Evolutionary conservation across 2,888 invertebrate genomes (phyloP), one percentile per base, ranked within the genome.

Genomic region (Oscheius sp.): DNA sequence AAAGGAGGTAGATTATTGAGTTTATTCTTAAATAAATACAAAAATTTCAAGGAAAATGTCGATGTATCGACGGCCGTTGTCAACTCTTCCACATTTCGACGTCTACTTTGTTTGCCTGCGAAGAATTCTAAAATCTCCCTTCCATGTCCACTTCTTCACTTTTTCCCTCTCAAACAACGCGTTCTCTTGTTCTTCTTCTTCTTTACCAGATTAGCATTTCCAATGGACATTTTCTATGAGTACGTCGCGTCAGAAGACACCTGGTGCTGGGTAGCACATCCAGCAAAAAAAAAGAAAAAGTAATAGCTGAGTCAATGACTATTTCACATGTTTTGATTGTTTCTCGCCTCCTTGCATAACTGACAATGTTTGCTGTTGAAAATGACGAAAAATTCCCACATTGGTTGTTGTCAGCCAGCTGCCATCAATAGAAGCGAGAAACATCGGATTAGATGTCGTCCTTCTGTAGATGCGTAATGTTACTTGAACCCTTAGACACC

Each of bases 41-140:
- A 25, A 2, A 41, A 43, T 49, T 58, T 69, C 29, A 43, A 72
- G 78, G 76, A 2, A 66, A 71, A 55, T 77, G 77, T 68, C 74
- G 77, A 49, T 77, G 78, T 71, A 72, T 76, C 23, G 78, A 76
- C 7, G 77, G 74, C 59, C 52, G 72, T 9, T 79, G 77, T 55
- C 61, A 77, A 41, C 73, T 74, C n/a, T 80, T 75, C 72, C 77
- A 77, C 49, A 69, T 75, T 35, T 23, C 74, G 6, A 64, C 76
- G 46, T 64, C 69, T 18, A 69, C 66, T 16, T 76, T 77, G 45
- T 45, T 80, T 23, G 73, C 76, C 35, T 77, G 77, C 53, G 80
- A 77, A 78, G 80, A 80, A 64, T 77, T 80, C 71, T 80, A 70
- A 70, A 25, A 49, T 18, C 64, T 46, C 45, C 16, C 23, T 64